phyloP scores from a whole-genome alignment of 1,140 invertebrate species.

The Bombyx mandarina region DNA sequence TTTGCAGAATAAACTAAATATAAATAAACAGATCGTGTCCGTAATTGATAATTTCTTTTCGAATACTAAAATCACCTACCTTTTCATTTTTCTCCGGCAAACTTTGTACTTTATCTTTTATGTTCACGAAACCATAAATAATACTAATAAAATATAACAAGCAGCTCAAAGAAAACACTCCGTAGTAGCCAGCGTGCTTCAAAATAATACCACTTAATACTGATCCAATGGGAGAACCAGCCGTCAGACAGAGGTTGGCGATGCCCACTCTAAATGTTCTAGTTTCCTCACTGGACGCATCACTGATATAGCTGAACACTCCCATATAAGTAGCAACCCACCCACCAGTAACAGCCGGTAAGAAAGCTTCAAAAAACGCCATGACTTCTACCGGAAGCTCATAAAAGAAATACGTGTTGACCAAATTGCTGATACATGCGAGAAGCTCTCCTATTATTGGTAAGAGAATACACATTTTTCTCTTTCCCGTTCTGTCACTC shows the following conservation, averaged over 20 bases:
- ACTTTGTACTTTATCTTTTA: slow-evolving; percentile 72
- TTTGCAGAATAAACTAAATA: no score
- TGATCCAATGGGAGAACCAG: slow-evolving; percentile 78
- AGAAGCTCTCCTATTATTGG: slow-evolving; percentile 84
- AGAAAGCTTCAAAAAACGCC: slow-evolving; percentile 68
- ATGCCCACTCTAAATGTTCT: slow-evolving; percentile 73
- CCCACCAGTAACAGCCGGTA: slow-evolving; percentile 72
- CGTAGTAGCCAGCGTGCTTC: slow-evolving; percentile 82
- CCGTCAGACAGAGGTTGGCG: slow-evolving; percentile 71
- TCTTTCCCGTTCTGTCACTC: slow-evolving; percentile 77
- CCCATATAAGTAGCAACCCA: slow-evolving; percentile 73
- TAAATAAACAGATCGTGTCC: no score
- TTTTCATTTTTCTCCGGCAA: slow-evolving; percentile 20
- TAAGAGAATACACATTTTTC: slow-evolving; percentile 85
- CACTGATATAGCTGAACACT: slow-evolving; percentile 73
- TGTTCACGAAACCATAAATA: slow-evolving; percentile 75
- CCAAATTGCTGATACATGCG: slow-evolving; percentile 78
- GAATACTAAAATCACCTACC: slow-evolving; percentile 6
- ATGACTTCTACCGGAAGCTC: slow-evolving; percentile 80
- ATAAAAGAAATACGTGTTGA: slow-evolving; percentile 81
- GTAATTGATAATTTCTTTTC: no score
- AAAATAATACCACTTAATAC: slow-evolving; percentile 79
- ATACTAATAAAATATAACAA: slow-evolving; percentile 80
- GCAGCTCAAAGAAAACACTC: slow-evolving; percentile 80
- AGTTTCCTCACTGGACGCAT: slow-evolving; percentile 72